These are phyloP conservation scores for Temnothorax longispinosus DNA, from an alignment of 1,140 invertebrate species.

Conservation along the genomic window DNA sequence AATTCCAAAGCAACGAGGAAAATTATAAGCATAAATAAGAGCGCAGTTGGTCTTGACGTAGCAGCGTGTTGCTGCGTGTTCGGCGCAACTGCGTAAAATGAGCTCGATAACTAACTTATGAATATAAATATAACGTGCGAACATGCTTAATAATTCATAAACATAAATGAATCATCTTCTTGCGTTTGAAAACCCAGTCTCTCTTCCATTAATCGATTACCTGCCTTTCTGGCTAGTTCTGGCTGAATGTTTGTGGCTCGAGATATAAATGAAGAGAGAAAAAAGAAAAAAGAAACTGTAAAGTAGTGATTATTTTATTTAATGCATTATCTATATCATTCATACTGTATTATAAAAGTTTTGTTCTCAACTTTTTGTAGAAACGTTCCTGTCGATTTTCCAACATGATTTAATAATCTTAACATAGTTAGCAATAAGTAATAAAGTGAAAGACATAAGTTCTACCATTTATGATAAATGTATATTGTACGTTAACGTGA, in stretches of 20 bases:
- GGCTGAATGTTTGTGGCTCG: background rate
- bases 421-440: background rate
- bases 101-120: background rate
- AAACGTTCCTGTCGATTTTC: background rate
- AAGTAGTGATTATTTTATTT: slow-evolving; percentile 5
- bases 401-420: background rate
- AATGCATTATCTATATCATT: background rate
- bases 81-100: slow-evolving; percentile 21
- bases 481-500: background rate
- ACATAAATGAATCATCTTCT: background rate
- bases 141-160: slow-evolving; percentile 12
- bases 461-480: background rate
- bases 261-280: background rate
- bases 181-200: background rate
- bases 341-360: background rate
- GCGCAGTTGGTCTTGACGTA: background rate
- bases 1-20: background rate
- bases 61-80: background rate
- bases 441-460: background rate
- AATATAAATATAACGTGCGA: background rate
- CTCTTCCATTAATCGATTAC: background rate
- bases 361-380: background rate
- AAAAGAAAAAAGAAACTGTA: background rate
- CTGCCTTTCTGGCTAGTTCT: background rate
- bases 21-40: background rate